Evolutionary conservation across 2,797 vertebrate genomes (phyloP).

Genomic region (Helarctos malayanus): DNA sequence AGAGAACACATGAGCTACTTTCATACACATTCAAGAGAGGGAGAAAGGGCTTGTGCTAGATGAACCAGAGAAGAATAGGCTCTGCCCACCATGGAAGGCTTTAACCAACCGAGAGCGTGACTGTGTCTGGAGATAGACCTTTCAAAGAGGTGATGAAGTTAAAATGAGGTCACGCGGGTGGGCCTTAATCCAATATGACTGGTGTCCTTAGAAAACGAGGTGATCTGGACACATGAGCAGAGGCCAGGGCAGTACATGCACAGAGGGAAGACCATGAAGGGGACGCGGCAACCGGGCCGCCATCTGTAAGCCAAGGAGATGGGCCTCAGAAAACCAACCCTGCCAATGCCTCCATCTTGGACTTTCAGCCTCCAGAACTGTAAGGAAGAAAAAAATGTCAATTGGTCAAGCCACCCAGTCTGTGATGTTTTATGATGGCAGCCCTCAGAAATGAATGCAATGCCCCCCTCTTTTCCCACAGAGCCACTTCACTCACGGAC

Average conservation of each 20-base stretch:
- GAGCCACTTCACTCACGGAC: accelerated
- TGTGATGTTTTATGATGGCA: accelerated
- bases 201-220: background rate
- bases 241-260: accelerated
- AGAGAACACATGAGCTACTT: accelerated
- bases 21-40: accelerated
- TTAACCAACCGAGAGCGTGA: background rate
- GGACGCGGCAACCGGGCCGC: accelerated
- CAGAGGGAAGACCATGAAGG: accelerated
- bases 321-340: no score
- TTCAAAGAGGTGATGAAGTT: background rate
- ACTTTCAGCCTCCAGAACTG: background rate
- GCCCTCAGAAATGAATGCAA: accelerated
- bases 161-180: accelerated
- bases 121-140: background rate
- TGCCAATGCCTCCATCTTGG: accelerated
- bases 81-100: background rate
- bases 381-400: background rate
- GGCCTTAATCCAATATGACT: background rate
- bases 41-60: accelerated
- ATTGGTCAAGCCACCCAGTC: background rate
- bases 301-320: background rate
- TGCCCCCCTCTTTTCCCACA: background rate
- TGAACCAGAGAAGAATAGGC: background rate
- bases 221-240: background rate